Evolutionary conservation across 2,113 vertebrate species (phyloP).

Genomic region (Upupa epops): DNA sequence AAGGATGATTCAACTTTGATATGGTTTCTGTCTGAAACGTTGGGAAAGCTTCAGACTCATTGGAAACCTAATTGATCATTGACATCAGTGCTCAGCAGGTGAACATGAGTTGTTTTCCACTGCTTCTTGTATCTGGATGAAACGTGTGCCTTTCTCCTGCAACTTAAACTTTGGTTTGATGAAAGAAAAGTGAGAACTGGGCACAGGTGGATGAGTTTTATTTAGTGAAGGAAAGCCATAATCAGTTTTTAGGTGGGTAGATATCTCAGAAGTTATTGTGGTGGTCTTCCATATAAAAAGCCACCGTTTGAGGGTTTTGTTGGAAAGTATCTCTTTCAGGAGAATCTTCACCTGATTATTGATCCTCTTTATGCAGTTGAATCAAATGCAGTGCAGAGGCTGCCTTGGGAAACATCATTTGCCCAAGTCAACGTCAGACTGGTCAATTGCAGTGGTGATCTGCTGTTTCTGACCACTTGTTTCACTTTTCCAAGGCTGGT

Average conservation of each 20-base stretch:
- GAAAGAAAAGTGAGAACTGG: neutral
- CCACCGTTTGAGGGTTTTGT: neutral
- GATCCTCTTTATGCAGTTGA: neutral
- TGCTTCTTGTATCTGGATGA: neutral
- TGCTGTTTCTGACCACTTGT: neutral
- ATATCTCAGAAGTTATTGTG: neutral
- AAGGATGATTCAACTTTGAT: neutral
- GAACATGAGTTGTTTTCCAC: neutral
- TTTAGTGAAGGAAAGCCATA: neutral
- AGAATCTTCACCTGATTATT: neutral
- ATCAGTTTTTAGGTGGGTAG: neutral
- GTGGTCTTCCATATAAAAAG: neutral
- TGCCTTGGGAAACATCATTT: rapidly evolving
- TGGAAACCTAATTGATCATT: neutral
- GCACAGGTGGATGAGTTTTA: neutral
- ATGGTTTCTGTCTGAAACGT: neutral
- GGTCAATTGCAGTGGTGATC: neutral
- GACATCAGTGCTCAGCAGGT: neutral
- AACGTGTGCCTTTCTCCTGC: neutral
- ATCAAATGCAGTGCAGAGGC: neutral
- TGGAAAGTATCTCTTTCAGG: neutral
- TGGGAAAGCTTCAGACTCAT: neutral
- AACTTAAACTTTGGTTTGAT: neutral
- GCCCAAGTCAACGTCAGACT: neutral
- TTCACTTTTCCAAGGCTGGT: neutral